These are phyloP conservation scores for Chloroceryle inda DNA, from an alignment of 2,797 vertebrate species.

Conservation along the genomic window DNA sequence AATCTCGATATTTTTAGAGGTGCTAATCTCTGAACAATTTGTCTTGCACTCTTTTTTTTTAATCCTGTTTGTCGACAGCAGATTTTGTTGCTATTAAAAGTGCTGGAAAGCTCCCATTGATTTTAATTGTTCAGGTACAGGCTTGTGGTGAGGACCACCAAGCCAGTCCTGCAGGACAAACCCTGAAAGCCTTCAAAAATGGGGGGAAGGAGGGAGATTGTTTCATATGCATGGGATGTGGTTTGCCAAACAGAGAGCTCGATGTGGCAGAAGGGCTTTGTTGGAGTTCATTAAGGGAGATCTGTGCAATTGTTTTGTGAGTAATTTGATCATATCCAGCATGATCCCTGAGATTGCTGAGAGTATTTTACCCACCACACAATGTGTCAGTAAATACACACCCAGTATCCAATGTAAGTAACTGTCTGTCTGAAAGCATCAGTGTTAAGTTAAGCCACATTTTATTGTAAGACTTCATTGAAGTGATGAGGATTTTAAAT, in stretches of 20 bases:
- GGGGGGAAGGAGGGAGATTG: neutral
- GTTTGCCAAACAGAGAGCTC: neutral
- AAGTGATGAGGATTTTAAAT: neutral
- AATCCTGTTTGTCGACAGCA: neutral
- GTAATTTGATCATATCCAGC: neutral
- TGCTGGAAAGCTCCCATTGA: neutral
- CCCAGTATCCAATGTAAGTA: neutral
- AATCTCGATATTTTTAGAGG: constrained; percentile 39
- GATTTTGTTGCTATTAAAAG: constrained; percentile 20
- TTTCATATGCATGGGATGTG: neutral
- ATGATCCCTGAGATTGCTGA: neutral
- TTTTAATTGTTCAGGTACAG: neutral
- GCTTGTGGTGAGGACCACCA: neutral
- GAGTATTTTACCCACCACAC: neutral
- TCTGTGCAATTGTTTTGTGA: neutral
- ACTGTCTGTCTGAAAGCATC: neutral
- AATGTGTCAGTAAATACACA: neutral
- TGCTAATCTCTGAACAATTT: constrained; percentile 1
- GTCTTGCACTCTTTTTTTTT: neutral
- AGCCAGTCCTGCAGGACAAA: neutral
- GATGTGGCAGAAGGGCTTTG: constrained; percentile 10
- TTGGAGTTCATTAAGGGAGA: neutral
- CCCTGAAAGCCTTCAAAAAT: neutral
- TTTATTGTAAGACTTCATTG: neutral
- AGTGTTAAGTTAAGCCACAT: neutral